These are phyloP conservation scores for Seladonia tumulorum DNA, from an alignment of 2,888 invertebrate genomes.

Conservation along the genomic window DNA sequence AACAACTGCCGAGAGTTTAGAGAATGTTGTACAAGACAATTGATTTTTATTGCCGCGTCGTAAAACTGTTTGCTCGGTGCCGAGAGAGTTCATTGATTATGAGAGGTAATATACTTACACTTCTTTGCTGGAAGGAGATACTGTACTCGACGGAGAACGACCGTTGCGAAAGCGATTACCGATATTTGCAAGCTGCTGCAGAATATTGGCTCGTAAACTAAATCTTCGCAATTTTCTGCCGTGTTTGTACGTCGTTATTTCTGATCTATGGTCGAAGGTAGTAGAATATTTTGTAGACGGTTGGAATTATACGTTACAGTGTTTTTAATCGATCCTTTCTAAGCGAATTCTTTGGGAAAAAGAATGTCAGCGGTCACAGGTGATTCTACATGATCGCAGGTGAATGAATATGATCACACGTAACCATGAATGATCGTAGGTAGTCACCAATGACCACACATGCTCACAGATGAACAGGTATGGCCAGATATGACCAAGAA, in stretches of 20 bases:
- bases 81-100: background rate
- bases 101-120: background rate
- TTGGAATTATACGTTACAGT: too few relatives aligned
- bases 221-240: background rate
- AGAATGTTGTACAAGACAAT: background rate
- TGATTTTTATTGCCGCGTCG: background rate
- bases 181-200: background rate
- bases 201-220: background rate
- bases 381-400: background rate
- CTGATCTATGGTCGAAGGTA: background rate
- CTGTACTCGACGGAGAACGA: background rate
- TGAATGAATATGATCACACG: background rate
- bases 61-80: background rate
- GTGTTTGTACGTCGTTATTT: background rate
- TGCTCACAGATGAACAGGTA: too few relatives aligned
- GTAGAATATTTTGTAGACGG: background rate
- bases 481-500: background rate
- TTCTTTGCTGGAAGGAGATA: background rate
- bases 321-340: background rate
- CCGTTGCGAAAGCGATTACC: constrained; percentile 14
- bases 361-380: background rate
- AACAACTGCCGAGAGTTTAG: background rate
- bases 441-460: background rate
- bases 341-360: background rate
- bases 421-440: background rate